These are phyloP conservation scores for Perodicticus potto DNA, from an alignment of 2,797 vertebrate genomes.

Conservation along the genomic window DNA sequence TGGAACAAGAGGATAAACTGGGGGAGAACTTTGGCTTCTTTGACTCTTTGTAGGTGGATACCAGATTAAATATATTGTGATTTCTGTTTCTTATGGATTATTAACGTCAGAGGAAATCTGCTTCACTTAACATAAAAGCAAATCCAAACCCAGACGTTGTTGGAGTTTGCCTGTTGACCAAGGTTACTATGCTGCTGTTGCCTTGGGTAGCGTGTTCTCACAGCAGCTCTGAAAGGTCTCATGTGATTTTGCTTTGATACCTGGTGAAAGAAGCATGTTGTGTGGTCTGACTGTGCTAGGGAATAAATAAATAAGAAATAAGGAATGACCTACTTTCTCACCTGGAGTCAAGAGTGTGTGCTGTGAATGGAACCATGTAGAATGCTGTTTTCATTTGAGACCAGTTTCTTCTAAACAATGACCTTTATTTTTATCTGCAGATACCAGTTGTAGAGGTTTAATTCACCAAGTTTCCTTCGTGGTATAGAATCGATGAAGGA, in stretches of 20 bases:
- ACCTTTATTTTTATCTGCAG: not conserved
- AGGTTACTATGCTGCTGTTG: not conserved
- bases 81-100: conserved; percentile 85
- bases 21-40: conserved; percentile 66
- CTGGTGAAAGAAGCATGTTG: not conserved
- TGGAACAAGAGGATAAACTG: conserved; percentile 54
- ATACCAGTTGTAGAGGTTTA: not conserved
- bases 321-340: conserved; percentile 17
- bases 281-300: not conserved
- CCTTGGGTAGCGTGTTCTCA: not conserved
- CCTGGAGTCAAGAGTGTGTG: not conserved
- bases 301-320: conserved; percentile 55
- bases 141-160: conserved; percentile 44
- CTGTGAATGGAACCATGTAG: not conserved
- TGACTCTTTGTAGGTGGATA: conserved; percentile 75
- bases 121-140: conserved; percentile 66
- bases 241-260: not conserved
- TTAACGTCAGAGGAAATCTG: conserved; percentile 81
- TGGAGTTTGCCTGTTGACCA: conserved; percentile 46
- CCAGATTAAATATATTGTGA: conserved; percentile 79
- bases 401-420: conserved; percentile 15
- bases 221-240: not conserved
- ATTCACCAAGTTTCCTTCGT: not conserved
- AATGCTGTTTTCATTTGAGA: conserved; percentile 8
- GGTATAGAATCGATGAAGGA: not conserved